These are phyloP conservation scores for Hirtodrosophila alboralis DNA, from an alignment of 2,888 invertebrate genomes.

Conservation along the genomic window DNA sequence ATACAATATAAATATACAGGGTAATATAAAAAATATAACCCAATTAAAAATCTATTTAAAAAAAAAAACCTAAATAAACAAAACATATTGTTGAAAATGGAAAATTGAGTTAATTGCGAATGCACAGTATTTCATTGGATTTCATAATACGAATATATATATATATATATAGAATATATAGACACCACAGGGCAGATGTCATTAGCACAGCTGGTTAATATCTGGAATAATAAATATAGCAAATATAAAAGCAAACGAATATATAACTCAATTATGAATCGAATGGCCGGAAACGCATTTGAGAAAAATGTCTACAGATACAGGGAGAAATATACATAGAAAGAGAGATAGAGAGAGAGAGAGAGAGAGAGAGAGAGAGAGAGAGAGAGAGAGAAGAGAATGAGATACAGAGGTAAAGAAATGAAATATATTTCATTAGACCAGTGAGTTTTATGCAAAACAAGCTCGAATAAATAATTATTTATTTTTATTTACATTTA, in stretches of 20 bases:
- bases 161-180: conserved; percentile 6
- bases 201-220: conserved; percentile 49
- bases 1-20: too few species aligned
- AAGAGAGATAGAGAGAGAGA: not conserved
- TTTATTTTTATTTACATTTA: too few species aligned
- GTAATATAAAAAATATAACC: not conserved
- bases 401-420: too few species aligned
- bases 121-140: not conserved
- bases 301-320: not conserved
- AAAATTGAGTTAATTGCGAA: conserved; percentile 28
- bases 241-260: conserved; percentile 26
- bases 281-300: conserved; percentile 32
- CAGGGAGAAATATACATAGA: not conserved
- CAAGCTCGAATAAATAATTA: too few species aligned
- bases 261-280: conserved; percentile 44
- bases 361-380: too few species aligned
- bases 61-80: conserved; percentile 5
- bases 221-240: conserved; percentile 11
- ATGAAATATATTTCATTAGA: too few species aligned
- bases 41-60: not conserved
- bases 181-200: conserved; percentile 24
- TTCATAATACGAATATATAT: too few species aligned
- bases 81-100: conserved; percentile 20
- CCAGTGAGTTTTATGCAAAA: too few species aligned
- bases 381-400: too few species aligned